A percentile compares a stretch with the other conserved stretches of the same genome.
Evolutionary conservation across 1,140 invertebrate species (phyloP).

Genomic region (Ganaspis sp.): DNA sequence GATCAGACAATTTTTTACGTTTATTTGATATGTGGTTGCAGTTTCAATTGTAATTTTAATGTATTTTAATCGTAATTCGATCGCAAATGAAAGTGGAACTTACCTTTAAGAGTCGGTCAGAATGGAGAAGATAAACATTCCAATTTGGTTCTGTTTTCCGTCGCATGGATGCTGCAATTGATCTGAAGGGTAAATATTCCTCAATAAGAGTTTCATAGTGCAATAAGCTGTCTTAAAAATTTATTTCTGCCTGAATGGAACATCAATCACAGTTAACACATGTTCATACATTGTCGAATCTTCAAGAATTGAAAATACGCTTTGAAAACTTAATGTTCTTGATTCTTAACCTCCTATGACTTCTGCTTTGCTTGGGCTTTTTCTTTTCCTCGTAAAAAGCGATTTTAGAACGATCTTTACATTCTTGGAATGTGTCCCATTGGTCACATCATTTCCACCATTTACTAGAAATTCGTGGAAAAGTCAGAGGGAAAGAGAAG

Average conservation of each 20-base stretch:
- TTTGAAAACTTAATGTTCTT: conserved; percentile 15
- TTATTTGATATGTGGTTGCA: too few relatives aligned
- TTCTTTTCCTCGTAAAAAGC: background rate
- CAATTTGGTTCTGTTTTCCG: background rate
- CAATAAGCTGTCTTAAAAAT: background rate
- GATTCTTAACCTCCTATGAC: background rate
- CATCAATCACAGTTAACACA: background rate
- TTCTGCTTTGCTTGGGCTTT: background rate
- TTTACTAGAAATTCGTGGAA: conserved; percentile 25
- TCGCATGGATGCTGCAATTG: background rate
- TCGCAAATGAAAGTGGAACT: background rate
- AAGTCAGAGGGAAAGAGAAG: conserved; percentile 44
- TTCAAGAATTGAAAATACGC: conserved; percentile 11
- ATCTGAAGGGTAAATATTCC: background rate
- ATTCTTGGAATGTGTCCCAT: conserved; percentile 3
- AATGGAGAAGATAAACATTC: conserved; percentile 8
- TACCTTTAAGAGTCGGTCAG: background rate
- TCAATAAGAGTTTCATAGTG: background rate
- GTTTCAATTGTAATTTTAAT: too few relatives aligned
- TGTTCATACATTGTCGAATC: background rate
- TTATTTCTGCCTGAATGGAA: background rate
- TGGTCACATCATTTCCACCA: background rate
- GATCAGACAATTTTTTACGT: too few relatives aligned
- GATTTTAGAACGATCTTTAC: background rate
- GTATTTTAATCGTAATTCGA: too few relatives aligned